A percentile compares a stretch with the other conserved stretches of the same genome.
phyloP scores from a whole-genome alignment of 2,888 invertebrate genomes.

The Onchidella celtica region DNA sequence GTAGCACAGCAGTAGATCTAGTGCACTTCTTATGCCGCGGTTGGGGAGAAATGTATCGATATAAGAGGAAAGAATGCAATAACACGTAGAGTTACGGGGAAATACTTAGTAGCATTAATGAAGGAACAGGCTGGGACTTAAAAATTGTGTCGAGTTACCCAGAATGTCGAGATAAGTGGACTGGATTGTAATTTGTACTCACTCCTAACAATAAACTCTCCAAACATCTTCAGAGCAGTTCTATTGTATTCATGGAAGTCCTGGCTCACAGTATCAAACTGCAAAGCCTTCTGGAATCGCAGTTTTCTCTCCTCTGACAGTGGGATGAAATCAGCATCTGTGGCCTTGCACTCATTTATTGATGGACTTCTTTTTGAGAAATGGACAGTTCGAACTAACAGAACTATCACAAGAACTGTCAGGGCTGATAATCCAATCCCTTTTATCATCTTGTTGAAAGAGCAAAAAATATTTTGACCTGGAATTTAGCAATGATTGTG shows the following conservation, averaged over 20 bases:
- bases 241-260: constrained; percentile 58
- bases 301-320: constrained; percentile 57
- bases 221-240: constrained; percentile 60
- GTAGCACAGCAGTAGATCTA: no score
- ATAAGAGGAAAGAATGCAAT: no score
- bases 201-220: constrained; percentile 65
- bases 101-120: no score
- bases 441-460: constrained; percentile 36
- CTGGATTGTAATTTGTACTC: constrained; percentile 14
- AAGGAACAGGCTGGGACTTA: no score
- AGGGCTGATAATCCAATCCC: background rate
- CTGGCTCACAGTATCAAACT: constrained; percentile 64
- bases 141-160: no score
- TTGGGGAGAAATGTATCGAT: no score
- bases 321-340: constrained; percentile 67
- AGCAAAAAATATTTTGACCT: no score
- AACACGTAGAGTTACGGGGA: no score
- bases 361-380: constrained; percentile 2
- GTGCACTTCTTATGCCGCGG: no score
- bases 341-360: constrained; percentile 59
- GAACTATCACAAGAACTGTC: background rate
- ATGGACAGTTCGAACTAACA: constrained; percentile 22
- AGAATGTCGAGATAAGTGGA: no score
- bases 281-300: constrained; percentile 63
- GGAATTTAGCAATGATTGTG: no score